phyloP scores from a whole-genome alignment of 2,888 invertebrate species.

The Cartodere bifasciata region DNA sequence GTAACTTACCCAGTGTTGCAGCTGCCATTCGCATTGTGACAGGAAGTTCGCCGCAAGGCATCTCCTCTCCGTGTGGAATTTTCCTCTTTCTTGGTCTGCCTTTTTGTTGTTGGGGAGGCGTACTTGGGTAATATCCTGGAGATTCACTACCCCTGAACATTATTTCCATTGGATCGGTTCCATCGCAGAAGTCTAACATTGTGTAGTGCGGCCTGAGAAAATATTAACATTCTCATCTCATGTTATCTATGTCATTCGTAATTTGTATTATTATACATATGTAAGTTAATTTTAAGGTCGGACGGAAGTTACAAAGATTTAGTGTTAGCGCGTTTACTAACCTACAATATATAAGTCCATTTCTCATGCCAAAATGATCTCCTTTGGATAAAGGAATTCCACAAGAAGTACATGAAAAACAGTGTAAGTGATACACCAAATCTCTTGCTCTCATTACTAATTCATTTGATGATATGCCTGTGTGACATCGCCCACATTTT shows the following conservation, averaged over 20 bases:
- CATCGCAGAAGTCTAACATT: slow-evolving; percentile 48
- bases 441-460: slow-evolving; percentile 84
- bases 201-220: slow-evolving; percentile 60
- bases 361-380: slow-evolving; percentile 82
- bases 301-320: not conserved
- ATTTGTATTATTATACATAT: slow-evolving; percentile 6
- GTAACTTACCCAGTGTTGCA: slow-evolving; percentile 50
- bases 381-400: slow-evolving; percentile 72
- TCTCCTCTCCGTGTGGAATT: slow-evolving; percentile 38
- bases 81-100: slow-evolving; percentile 73
- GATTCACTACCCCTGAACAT: slow-evolving; percentile 47
- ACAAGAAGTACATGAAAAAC: slow-evolving; percentile 82
- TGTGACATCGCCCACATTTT: slow-evolving; percentile 73
- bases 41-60: slow-evolving; percentile 48
- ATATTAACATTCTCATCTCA: too few species aligned
- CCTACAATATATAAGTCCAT: slow-evolving; percentile 62
- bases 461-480: slow-evolving; percentile 75
- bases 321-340: slow-evolving; percentile 26
- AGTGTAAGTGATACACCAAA: slow-evolving; percentile 76
- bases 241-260: slow-evolving; percentile 8
- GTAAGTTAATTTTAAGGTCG: not conserved
- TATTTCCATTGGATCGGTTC: slow-evolving; percentile 45
- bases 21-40: slow-evolving; percentile 59
- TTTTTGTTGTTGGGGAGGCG: slow-evolving; percentile 53
- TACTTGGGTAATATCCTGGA: slow-evolving; percentile 49